Base-by-base conservation (phyloP, 1,140 invertebrate genomes). In the Arctopsyche grandis region DNA sequence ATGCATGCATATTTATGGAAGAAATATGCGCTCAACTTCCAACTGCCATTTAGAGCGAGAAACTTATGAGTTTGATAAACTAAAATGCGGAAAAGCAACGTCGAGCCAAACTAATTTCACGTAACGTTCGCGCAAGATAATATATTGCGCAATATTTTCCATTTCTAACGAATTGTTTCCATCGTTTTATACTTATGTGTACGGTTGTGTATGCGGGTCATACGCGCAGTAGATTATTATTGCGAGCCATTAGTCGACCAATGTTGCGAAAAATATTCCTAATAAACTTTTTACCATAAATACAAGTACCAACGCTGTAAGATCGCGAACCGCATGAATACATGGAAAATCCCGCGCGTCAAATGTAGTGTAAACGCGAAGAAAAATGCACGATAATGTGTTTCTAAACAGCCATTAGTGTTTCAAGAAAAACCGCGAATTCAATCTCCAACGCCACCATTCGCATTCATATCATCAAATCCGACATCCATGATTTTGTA, bases 231-330 rank as follows among this genome's bases (percentile, higher is more conserved):
- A 29, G 63, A 71, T 80, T 80, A 70, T 80, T 80, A 80, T 78
- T 60, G 29, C 78, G 58, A 66, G 14, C 81, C 75, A 77, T 82
- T 80, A 79, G 24, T 75, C 74, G 63, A 26, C 78, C 78, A 82
- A 82, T 82, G 75, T 74, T 75, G 58, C 71, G 78, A 81, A 79
- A 82, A 82, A 82, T 82, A 82, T 80, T 82, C 81, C 78, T 82
- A 79, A 80, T 80, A 82, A 82, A 82, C 81, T 82, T 82, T 80
- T 69, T 70, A 70, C 60, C 78, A 46, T 82, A 82, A 82, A 82
- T 78, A 78, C 75, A 60, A 75, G 52, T 56, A 22, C 75, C 52
- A 66, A 69, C 63, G 22, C 78, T 48, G 46, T 19, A 14, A 21
- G 58, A 38, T 4, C 58, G 58, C 58, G 58, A 21, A 66, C 24